phyloP scores from a whole-genome alignment of 2,113 vertebrate species.

The Eulemur rufifrons region DNA sequence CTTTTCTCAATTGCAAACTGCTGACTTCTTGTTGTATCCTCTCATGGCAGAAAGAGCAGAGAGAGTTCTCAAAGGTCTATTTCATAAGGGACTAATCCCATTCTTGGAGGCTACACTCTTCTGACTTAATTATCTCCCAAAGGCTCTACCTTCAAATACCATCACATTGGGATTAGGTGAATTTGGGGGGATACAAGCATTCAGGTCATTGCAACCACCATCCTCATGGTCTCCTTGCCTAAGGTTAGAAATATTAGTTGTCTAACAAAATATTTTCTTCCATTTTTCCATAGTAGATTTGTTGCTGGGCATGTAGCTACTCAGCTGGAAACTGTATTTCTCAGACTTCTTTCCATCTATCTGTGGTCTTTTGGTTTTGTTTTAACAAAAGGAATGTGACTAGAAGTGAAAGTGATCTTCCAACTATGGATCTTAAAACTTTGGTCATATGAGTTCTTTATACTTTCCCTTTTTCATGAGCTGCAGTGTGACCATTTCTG shows the following conservation, averaged over 20 bases:
- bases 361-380: not conserved
- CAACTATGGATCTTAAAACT: not conserved
- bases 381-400: not conserved
- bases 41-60: not conserved
- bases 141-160: not conserved
- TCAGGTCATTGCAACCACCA: not conserved
- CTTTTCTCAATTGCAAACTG: not conserved
- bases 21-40: not conserved
- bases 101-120: not conserved
- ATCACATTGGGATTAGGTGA: not conserved
- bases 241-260: not conserved
- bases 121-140: not conserved
- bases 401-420: not conserved
- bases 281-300: not conserved
- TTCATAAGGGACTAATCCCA: not conserved
- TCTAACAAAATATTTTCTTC: not conserved
- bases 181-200: not conserved
- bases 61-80: not conserved
- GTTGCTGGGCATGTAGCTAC: not conserved
- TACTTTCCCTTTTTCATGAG: not conserved
- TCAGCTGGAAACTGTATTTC: not conserved
- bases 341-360: not conserved
- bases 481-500: not conserved
- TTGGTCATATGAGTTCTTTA: not conserved
- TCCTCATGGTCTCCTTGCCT: not conserved